Percentiles rank a stretch among this genome's conserved stretches.
These are phyloP conservation scores for Anolis apletophallus DNA, from an alignment of 2,797 vertebrate genomes.

Conservation along the genomic window DNA sequence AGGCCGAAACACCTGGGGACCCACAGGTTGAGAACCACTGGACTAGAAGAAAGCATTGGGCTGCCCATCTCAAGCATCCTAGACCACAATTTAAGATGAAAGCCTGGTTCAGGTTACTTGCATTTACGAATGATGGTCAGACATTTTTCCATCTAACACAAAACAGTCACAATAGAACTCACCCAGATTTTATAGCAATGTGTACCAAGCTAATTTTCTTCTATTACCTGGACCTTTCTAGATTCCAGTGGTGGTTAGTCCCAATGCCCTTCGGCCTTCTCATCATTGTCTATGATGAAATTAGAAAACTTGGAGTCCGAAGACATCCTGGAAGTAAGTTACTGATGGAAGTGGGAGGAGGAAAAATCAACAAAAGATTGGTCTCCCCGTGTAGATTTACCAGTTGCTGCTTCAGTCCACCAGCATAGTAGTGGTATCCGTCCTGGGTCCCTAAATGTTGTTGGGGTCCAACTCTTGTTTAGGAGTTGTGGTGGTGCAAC, in stretches of 20 bases:
- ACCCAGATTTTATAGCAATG: not conserved
- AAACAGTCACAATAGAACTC: not conserved
- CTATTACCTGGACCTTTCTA: slow-evolving; percentile 44
- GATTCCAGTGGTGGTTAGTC: slow-evolving; percentile 91
- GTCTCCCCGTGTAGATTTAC: too few relatives aligned
- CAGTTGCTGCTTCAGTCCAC: not conserved
- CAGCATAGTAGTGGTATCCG: too few relatives aligned
- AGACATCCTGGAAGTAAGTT: slow-evolving; percentile 88
- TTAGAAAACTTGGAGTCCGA: slow-evolving; percentile 88
- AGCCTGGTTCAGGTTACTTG: not conserved
- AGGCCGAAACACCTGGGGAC: too few relatives aligned
- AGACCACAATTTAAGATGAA: not conserved
- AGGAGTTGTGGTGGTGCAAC: too few relatives aligned
- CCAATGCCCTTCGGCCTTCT: slow-evolving; percentile 87
- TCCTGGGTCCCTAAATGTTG: too few relatives aligned
- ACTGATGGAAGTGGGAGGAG: not conserved
- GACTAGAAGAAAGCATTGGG: not conserved
- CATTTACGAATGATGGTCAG: too few relatives aligned
- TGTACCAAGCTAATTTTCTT: not conserved
- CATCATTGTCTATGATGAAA: slow-evolving; percentile 89
- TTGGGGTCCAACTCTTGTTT: not conserved
- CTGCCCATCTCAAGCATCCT: not conserved
- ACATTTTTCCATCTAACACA: not conserved
- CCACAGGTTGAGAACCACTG: too few relatives aligned
- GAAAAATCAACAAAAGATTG: not conserved